Conservation (phyloP, 2,113 vertebrate species). For the Oryctolagus cuniculus region mOryCun1.1 NC_091436.1:68434001-68434500, state of each 20-base stretch:
- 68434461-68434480: constrained; percentile 54
- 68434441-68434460: constrained; percentile 1
- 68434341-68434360: constrained; percentile 41
- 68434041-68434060: not conserved
- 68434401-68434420: constrained; percentile 31
- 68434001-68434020: not conserved
- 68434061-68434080: not conserved
- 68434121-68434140: constrained; percentile 37
- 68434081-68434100: not conserved
- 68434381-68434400: not conserved
- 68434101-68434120: not conserved
- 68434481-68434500: constrained; percentile 36
- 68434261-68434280: constrained; percentile 31
- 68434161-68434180: not conserved
- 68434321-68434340: constrained; percentile 42
- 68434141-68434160: not conserved
- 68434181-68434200: constrained; percentile 58
- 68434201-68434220: not conserved
- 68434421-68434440: constrained; percentile 17
- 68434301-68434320: constrained; percentile 52
- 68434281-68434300: not conserved
- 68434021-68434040: not conserved
- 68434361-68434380: constrained; percentile 40
- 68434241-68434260: constrained; percentile 22
- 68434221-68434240: constrained; percentile 53